phyloP scores from a whole-genome alignment of 2,113 vertebrate species.

The Hydrochoerus hydrochaeris region DNA sequence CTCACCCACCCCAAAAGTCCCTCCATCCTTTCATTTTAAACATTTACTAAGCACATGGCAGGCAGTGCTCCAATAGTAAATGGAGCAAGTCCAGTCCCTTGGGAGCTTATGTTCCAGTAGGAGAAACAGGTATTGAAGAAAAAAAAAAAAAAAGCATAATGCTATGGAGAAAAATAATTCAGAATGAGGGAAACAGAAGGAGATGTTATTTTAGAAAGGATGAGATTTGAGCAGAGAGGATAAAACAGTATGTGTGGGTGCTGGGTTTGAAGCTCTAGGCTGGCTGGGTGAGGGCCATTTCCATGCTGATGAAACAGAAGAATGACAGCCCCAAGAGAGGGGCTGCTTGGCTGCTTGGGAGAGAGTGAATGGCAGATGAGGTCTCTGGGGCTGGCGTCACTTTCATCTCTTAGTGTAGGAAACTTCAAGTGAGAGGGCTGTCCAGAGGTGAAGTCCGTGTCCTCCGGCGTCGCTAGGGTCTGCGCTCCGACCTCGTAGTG shows the following conservation, averaged over 20 bases:
- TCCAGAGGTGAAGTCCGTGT: fast-evolving
- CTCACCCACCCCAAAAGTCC: not conserved
- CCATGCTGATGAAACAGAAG: not conserved
- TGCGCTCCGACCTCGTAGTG: fast-evolving
- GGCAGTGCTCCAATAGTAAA: not conserved
- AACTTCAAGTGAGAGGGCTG: not conserved
- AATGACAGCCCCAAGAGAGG: not conserved
- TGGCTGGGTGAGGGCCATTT: not conserved
- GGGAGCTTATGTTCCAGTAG: not conserved
- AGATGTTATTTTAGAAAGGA: not conserved
- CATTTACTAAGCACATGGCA: not conserved
- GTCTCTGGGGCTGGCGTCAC: fast-evolving
- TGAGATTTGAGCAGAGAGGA: not conserved
- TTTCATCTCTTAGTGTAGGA: not conserved
- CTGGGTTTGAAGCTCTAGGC: not conserved
- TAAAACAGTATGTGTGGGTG: not conserved
- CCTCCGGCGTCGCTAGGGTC: fast-evolving
- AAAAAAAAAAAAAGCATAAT: not conserved
- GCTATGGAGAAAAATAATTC: not conserved
- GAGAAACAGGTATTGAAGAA: not conserved
- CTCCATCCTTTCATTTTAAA: not conserved
- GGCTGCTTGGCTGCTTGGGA: not conserved
- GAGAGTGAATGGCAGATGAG: not conserved
- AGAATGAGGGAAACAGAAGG: not conserved
- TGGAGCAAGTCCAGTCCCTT: not conserved